phyloP scores from a whole-genome alignment of 2,888 invertebrate genomes.

The Vannuccia rotundouncinata region DNA sequence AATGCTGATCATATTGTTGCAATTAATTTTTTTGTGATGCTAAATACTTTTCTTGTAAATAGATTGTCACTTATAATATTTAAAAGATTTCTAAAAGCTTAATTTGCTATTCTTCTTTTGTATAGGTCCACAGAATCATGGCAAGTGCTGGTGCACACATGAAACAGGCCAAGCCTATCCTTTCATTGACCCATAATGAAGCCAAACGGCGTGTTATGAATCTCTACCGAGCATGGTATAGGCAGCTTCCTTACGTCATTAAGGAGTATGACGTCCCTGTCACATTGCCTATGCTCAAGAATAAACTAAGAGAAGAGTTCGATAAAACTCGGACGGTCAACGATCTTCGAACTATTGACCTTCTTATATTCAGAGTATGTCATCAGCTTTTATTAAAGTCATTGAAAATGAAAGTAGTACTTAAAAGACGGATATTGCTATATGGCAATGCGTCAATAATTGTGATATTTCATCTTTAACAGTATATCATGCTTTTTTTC shows the following conservation, averaged over 20 bases:
- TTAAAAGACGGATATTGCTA: no score
- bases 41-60: no score
- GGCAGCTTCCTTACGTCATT: conserved; percentile 79
- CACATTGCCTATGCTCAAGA: conserved; percentile 64
- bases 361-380: conserved; percentile 63
- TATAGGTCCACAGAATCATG: no score
- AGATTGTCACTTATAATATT: no score
- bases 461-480: no score
- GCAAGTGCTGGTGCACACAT: conserved; percentile 33
- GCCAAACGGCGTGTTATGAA: conserved; percentile 74
- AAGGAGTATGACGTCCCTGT: conserved; percentile 76
- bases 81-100: no score
- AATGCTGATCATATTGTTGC: no score
- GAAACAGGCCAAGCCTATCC: conserved; percentile 72
- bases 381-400: neutral
- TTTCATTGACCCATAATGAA: conserved; percentile 71
- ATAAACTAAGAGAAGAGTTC: conserved; percentile 73
- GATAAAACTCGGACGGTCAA: conserved; percentile 68
- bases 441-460: neutral
- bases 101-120: no score
- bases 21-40: no score
- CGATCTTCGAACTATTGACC: conserved; percentile 81
- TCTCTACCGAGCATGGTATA: conserved; percentile 86
- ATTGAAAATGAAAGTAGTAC: conserved; percentile 22
- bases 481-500: conserved; percentile 39